Base-by-base conservation (phyloP, 2,888 invertebrate genomes). In the Dolichopus griseipennis region DNA sequence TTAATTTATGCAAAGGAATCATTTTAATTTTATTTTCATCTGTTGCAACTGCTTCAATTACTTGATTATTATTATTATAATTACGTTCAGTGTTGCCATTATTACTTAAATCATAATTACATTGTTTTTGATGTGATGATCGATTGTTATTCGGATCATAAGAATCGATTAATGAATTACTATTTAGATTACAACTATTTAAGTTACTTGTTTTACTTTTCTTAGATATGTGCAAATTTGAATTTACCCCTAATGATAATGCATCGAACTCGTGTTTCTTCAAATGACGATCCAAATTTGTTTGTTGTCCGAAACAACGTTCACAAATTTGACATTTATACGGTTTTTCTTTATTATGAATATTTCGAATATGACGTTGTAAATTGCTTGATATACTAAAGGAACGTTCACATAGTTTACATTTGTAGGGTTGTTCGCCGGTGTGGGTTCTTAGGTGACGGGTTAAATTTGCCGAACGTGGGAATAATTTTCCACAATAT, bases 341-440 rank as follows among this genome's bases (percentile, higher is more conserved):
- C 33, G 97, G 97, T 75, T 96, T 92, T 82, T 95, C 95, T 81
- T 98, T 99, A 82, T 99, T 98, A 84, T 99, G 99, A 73, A 99
- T 99, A 81, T 99, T 99, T 72, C 99, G 87, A 66, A 99, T 97
- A 83, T 99, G 99, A 69, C 99, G 88, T 80, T 98, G 97, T 70
- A 99, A 87, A 79, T 99, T 99, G 72, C 97, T 97, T 4, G 97
- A 97, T 83, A 99, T 99, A 78, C 96, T 97, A 85, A 99, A 99
- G 72, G 95, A 96, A 72, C 98, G 87, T 81, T 97, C 97, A 85
- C 98, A 99, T 83, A 97, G 97, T 82, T 97, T 94, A 84, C 98
- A 98, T 81, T 95, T 95, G 84, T 96, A 96, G 20, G 96, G 96
- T 79, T 96, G 96, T 78, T 98, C 98, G 68, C 98, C 98, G 7